phyloP scores from a whole-genome alignment of 1,140 invertebrate species.

The Hyphantria cunea region DNA sequence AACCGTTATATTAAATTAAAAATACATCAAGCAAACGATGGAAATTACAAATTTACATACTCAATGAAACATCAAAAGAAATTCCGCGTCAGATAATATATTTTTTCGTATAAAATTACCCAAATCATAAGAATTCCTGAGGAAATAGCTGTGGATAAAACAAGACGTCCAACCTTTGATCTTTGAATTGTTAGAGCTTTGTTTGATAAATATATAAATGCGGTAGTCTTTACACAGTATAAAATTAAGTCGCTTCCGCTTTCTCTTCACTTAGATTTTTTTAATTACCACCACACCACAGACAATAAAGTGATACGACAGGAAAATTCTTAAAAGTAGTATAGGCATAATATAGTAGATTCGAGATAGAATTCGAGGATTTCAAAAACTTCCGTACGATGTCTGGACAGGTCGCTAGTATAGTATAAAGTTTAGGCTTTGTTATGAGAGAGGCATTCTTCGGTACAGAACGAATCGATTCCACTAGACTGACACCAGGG shows the following conservation, averaged over 20 bases:
- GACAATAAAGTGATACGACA: too few relatives aligned
- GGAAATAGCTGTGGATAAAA: neutral
- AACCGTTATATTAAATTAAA: slow-evolving; percentile 1
- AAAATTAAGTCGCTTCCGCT: too few relatives aligned
- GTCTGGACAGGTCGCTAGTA: too few relatives aligned
- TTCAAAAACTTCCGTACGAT: too few relatives aligned
- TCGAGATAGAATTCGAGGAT: too few relatives aligned
- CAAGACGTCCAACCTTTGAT: neutral
- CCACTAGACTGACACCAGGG: too few relatives aligned
- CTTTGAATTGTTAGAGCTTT: neutral
- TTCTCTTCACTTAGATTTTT: too few relatives aligned
- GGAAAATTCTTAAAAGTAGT: too few relatives aligned
- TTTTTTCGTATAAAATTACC: neutral
- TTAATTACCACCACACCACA: too few relatives aligned
- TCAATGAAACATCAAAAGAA: slow-evolving; percentile 1
- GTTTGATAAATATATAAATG: neutral
- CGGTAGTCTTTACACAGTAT: too few relatives aligned
- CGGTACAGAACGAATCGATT: too few relatives aligned
- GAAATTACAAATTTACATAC: slow-evolving; percentile 3
- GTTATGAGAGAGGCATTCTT: neutral
- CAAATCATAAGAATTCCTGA: neutral
- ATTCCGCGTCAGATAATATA: neutral
- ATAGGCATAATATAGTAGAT: too few relatives aligned
- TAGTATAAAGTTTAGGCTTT: neutral
- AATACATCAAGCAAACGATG: neutral